phyloP scores from a whole-genome alignment of 2,113 vertebrate genomes.

The Heterocephalus glaber region DNA sequence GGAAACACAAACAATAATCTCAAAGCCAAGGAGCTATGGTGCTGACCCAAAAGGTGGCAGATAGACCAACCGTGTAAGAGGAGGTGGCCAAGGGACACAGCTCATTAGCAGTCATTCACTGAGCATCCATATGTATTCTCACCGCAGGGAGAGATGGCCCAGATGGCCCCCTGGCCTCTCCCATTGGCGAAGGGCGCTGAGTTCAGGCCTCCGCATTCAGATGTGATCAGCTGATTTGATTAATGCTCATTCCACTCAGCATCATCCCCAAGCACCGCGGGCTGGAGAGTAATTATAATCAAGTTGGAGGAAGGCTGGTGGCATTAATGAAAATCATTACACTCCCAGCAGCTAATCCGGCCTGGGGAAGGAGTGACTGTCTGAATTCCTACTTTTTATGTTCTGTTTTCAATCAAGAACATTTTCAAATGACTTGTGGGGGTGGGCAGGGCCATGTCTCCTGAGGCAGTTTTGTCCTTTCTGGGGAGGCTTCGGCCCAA shows the following conservation, averaged over 20 bases:
- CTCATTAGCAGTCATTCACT: background rate
- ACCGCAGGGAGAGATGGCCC: background rate
- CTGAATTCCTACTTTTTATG: background rate
- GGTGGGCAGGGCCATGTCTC: background rate
- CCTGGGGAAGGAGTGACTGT: background rate
- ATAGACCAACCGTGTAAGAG: too few species aligned
- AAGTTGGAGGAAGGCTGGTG: constrained; percentile 41
- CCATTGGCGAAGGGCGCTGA: background rate
- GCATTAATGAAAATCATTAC: constrained; percentile 63
- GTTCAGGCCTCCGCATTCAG: background rate
- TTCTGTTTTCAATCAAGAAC: background rate
- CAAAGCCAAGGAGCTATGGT: background rate
- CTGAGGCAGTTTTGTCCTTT: background rate
- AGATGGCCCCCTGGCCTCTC: background rate
- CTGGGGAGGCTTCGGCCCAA: rapidly evolving
- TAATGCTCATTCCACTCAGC: background rate
- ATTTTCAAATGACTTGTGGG: background rate
- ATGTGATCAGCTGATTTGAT: background rate
- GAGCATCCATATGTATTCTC: background rate
- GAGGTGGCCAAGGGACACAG: background rate
- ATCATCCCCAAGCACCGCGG: background rate
- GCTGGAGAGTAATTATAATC: constrained; percentile 59
- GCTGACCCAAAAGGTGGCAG: background rate
- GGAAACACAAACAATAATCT: too few species aligned
- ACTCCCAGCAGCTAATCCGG: constrained; percentile 2